phyloP scores from a whole-genome alignment of 2,113 vertebrate genomes.

The Nesoenas mayeri region DNA sequence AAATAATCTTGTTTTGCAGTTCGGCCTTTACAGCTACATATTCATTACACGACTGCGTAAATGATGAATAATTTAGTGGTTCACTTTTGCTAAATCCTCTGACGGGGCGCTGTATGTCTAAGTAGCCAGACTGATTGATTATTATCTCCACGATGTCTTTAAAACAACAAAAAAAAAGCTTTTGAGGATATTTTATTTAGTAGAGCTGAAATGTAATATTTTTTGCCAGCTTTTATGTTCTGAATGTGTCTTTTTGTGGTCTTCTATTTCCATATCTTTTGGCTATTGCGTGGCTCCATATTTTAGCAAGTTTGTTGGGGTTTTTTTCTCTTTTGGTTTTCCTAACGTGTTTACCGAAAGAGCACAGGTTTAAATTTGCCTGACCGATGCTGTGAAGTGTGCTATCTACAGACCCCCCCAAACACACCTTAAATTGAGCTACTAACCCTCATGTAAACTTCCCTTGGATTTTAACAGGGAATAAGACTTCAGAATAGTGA shows the following conservation, averaged over 20 bases:
- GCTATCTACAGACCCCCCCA: background rate
- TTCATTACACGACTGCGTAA: background rate
- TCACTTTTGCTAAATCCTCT: constrained; percentile 16
- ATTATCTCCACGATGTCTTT: background rate
- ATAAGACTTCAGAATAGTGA: background rate
- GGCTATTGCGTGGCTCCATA: background rate
- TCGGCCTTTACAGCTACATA: background rate
- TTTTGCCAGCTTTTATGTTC: background rate
- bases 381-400: background rate
- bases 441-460: background rate
- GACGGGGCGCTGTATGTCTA: background rate
- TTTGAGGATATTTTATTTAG: constrained; percentile 23
- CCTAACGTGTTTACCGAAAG: background rate
- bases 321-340: background rate
- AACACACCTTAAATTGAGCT: background rate
- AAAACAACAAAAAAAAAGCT: background rate
- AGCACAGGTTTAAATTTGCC: background rate
- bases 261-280: background rate
- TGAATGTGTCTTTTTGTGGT: background rate
- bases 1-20: background rate
- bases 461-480: background rate
- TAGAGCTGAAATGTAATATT: background rate
- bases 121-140: constrained; percentile 31
- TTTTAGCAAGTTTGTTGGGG: background rate
- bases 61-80: constrained; percentile 40